Evolutionary conservation across 2,113 vertebrate species (phyloP), one percentile per base, ranked within the genome.

Genomic region (Syrrhaptes paradoxus): DNA sequence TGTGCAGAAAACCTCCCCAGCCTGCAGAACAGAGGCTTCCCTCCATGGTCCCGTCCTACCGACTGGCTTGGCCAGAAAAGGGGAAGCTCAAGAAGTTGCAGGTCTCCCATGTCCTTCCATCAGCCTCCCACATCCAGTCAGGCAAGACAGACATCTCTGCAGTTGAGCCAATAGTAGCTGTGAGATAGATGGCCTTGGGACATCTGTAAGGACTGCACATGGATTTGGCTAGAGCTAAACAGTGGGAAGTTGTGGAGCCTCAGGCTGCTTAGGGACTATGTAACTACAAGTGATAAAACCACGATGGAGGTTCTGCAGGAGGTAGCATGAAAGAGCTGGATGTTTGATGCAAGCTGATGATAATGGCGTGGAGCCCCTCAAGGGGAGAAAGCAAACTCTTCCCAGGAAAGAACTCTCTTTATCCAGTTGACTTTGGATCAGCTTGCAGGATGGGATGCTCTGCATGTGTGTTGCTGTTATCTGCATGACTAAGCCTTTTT

Each of bases 61-160:
- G 2, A 93, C 89, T 86, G 58, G 98, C 98, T 15, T 98, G 98
- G 98, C 87, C 90, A 17, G 97, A 98, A 85, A 97, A 86, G 0
- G 2, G 73, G 59, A 92, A 52, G 36, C 58, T 90, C 66, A 95
- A 34, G 89, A 97, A 96, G 88, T 38, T 94, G 13, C 98, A 97
- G 46, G 95, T 97, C 16, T 94, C 98, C 26, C 97, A 57, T 15
- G 95, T 93, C 88, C 96, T 98, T 38, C 97, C 98, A 65, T 97
- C 95, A 2, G 94, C 97, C 58, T 98, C 97, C 48, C 98, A 98
- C 29, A 91, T 51, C 15, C 98, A 98, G 51, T 97, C 97, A 34
- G 98, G 97, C 19, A 99, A 98, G 95, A 99, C 98, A 58, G 98
- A 99, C 55, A 98, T 99, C 76, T 97, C 97, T 2, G 98, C 98